Evolutionary conservation across 1,140 invertebrate genomes (phyloP), one percentile per base, ranked within the genome.

Genomic region (Goniozus legneri): DNA sequence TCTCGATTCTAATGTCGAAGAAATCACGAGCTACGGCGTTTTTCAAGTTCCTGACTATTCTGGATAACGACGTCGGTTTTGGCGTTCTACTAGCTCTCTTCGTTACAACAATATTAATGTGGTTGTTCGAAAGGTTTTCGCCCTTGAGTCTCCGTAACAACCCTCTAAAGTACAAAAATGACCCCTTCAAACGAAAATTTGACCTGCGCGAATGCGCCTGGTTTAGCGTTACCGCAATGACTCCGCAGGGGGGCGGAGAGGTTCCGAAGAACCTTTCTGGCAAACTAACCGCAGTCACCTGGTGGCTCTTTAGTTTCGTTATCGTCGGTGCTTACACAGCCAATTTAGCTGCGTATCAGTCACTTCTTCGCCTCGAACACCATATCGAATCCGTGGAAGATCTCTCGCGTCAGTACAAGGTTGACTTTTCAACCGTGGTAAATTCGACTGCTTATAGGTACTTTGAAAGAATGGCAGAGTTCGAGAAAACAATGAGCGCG

Each of bases 211-310:
- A 98, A 74, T 96, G 93, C 65, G 78, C 98, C 0, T 98, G 96
- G 95, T 99, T 98, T 70, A 98, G 95, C 64, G 97, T 98, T 93
- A 98, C 95, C 15, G 97, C 94, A 1, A 67, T 98, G 6, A 98
- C 95, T 0, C 95, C 95, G 0, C 95, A 97, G 78, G 91, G 92
- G 0, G 93, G 93, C 2, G 95, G 95, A 0, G 95, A 99, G 73
- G 95, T 95, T 0, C 96, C 96, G 0, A 93, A 94, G 65, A 95
- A 95, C 75, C 75, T 97, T 0, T 96, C 92, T 0, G 95, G 94
- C 0, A 80, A 93, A 47, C 76, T 97, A 0, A 87, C 97, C 0
- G 95, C 93, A 0, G 95, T 93, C 1, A 96, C 93, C 0, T 97
- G 95, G 95, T 98, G 95, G 95, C 74, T 97, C 3, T 97, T 97